Base-by-base conservation (phyloP, 2,888 invertebrate genomes). In the Coleophora deauratella region DNA sequence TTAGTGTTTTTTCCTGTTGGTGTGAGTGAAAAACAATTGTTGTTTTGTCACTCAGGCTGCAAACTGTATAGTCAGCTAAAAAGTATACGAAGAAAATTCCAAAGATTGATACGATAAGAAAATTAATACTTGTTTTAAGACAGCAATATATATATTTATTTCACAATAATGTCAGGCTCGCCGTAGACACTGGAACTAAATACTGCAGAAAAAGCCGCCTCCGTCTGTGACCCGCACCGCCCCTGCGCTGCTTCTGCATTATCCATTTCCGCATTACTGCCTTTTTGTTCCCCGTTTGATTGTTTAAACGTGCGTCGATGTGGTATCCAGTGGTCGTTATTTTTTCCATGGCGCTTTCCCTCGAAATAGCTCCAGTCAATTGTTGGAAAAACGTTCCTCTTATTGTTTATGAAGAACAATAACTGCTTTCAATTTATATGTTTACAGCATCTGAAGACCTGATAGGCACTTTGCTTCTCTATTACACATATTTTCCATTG, bases 251-350 rank as follows among this genome's bases (percentile, higher is more conserved):
- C 60, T 56, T 58, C 62, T 66, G 75, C 75, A 79, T 79, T 81
- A 81, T 80, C 80, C 82, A 81, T 80, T 77, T 79, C 72, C 80
- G 73, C 81, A 80, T 84, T 80, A 78, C 72, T 72, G 71, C 75
- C 80, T 82, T 85, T 84, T 85, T 84, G 80, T 84, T 82, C 78
- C 60, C 64, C 68, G 70, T 77, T 74, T 80, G 84, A 84, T 85
- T 85, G 82, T 85, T 81, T 84, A 80, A 81, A 74, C 81, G 81
- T 76, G 81, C 80, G 77, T 79, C 81, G 78, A 85, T 82, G 84
- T 72, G 72, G 77, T 79, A 75, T 75, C 75, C 79, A 72, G 63
- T 72, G 71, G 62, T 66, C 64, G 76, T 77, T 79, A 76, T 77
- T 77, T 71, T 78, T 77, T 72, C 78, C 71, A 72, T 64, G 63